Evolutionary conservation across 2,888 invertebrate species (phyloP).

Genomic region (Zygaena filipendulae): DNA sequence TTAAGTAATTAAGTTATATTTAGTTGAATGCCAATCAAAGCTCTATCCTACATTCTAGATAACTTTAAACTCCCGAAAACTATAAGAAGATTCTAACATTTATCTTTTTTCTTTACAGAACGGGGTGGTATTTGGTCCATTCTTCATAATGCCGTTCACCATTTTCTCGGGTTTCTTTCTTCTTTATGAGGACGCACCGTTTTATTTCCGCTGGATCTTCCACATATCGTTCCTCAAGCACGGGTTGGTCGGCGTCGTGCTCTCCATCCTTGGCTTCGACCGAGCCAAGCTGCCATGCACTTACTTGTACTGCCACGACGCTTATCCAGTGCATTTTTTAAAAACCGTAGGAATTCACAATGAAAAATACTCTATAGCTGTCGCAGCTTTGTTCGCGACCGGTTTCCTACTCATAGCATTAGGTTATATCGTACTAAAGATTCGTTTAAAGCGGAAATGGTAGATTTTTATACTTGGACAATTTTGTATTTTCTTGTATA

Average conservation of each 20-base stretch:
- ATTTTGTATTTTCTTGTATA: too few relatives aligned
- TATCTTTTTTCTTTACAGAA: too few relatives aligned
- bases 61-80: too few relatives aligned
- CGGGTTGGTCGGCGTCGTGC: conserved; percentile 84
- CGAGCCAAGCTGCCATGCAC: conserved; percentile 79
- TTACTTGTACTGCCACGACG: conserved; percentile 75
- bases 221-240: conserved; percentile 91
- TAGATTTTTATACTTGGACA: too few relatives aligned
- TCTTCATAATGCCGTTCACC: conserved; percentile 87
- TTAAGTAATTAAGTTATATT: too few relatives aligned
- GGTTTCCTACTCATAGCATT: conserved; percentile 71
- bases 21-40: too few relatives aligned
- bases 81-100: too few relatives aligned
- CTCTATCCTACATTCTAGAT: too few relatives aligned
- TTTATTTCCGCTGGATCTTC: conserved; percentile 84
- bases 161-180: conserved; percentile 95
- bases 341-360: conserved; percentile 76
- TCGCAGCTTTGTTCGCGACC: conserved; percentile 72
- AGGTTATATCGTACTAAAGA: conserved; percentile 75
- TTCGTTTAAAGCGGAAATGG: conserved; percentile 69
- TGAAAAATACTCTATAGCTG: conserved; percentile 73
- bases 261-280: conserved; percentile 85
- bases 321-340: conserved; percentile 77
- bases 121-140: conserved; percentile 90
- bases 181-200: conserved; percentile 82